Conservation (phyloP, 2,888 invertebrate species). For the Drosophila ustulata region DNA sequence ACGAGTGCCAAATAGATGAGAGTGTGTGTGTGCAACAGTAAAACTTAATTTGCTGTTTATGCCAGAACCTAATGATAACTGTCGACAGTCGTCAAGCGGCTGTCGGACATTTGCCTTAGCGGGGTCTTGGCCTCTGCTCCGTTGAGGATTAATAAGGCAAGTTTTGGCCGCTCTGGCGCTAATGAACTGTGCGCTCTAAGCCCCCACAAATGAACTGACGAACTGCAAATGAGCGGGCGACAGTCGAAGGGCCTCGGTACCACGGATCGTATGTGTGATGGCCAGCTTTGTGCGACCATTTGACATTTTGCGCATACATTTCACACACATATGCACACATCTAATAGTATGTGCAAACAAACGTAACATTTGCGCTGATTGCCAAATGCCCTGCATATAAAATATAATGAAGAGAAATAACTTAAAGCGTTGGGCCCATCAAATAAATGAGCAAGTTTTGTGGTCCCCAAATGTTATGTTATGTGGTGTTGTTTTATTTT, state of each 20-base stretch:
- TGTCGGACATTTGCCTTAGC: constrained; percentile 21
- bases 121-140: constrained; percentile 33
- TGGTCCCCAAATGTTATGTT: constrained; percentile 51
- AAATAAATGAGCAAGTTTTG: constrained; percentile 75
- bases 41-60: constrained; percentile 78
- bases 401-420: constrained; percentile 79
- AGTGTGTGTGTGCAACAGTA: constrained; percentile 54
- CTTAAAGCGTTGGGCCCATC: constrained; percentile 75
- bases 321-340: constrained; percentile 2
- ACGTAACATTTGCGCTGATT: constrained; percentile 74
- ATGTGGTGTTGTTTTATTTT: constrained; percentile 10
- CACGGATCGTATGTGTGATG: constrained; percentile 69
- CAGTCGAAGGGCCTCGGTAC: constrained; percentile 9
- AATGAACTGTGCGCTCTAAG: constrained; percentile 71
- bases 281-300: constrained; percentile 54
- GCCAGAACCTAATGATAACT: constrained; percentile 72
- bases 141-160: constrained; percentile 73
- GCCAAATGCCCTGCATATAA: constrained; percentile 70
- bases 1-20: constrained; percentile 55
- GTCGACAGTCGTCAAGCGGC: constrained; percentile 43
- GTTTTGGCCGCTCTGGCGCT: constrained; percentile 54
- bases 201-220: constrained; percentile 67
- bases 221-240: constrained; percentile 56
- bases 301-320: constrained; percentile 57
- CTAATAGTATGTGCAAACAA: constrained; percentile 68